phyloP scores from a whole-genome alignment of 1,140 invertebrate genomes.

The Nilaparvata lugens region DNA sequence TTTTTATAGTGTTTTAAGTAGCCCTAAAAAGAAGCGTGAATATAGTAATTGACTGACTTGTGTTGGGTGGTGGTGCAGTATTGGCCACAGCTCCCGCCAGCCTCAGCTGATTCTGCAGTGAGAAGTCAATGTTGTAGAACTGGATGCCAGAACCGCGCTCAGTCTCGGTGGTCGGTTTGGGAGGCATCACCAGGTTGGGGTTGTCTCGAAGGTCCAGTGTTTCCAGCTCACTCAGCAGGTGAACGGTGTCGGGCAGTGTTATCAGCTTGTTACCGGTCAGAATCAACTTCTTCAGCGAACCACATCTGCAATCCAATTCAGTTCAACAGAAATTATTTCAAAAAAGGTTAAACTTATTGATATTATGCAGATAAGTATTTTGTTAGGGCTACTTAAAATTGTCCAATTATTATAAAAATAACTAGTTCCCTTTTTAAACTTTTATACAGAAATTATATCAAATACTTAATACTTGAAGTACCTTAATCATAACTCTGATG shows the following conservation, averaged over 20 bases:
- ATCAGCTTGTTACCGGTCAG: constrained; percentile 89
- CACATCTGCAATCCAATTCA: constrained; percentile 60
- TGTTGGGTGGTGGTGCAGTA: constrained; percentile 51
- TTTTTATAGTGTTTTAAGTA: no score
- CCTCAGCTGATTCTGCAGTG: constrained; percentile 85
- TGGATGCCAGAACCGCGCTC: constrained; percentile 73
- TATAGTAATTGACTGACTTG: constrained; percentile 42
- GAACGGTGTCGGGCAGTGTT: constrained; percentile 94
- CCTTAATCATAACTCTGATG: no score
- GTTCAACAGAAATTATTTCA: no score
- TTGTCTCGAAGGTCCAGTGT: constrained; percentile 87
- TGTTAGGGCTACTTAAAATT: no score
- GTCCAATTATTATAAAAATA: no score
- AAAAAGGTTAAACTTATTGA: no score
- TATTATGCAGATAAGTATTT: no score
- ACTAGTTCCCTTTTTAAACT: no score
- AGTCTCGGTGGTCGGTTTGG: constrained; percentile 77
- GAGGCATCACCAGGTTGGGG: constrained; percentile 94
- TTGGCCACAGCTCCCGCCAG: constrained; percentile 84
- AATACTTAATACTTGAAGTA: no score
- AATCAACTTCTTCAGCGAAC: constrained; percentile 89
- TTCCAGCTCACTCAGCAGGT: constrained; percentile 85
- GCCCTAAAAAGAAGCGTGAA: no score
- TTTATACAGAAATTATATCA: no score
- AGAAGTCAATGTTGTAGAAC: constrained; percentile 99